phyloP scores from a whole-genome alignment of 2,888 invertebrate genomes.

The Dryococelus australis region DNA sequence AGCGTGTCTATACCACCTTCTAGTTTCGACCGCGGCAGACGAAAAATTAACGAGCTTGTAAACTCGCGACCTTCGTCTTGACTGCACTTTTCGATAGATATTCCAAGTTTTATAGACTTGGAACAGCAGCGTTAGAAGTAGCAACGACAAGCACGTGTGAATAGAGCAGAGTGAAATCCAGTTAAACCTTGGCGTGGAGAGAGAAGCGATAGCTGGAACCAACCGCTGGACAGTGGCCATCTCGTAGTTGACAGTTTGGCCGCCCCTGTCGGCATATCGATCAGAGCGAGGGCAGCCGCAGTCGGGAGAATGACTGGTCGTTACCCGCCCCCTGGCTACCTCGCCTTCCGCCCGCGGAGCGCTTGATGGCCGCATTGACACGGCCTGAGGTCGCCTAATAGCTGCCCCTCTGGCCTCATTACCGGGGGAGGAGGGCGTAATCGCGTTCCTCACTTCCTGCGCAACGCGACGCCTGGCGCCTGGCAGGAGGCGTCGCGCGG shows the following conservation, averaged over 20 bases:
- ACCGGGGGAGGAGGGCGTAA: neutral
- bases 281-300: neutral
- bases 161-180: too few species aligned
- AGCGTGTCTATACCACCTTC: too few species aligned
- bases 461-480: neutral
- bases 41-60: too few species aligned
- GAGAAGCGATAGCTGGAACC: too few species aligned
- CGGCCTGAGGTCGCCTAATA: neutral
- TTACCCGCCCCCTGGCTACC: neutral
- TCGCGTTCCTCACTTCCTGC: neutral
- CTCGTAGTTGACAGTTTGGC: neutral
- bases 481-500: neutral
- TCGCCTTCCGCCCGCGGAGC: neutral
- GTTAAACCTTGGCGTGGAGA: too few species aligned
- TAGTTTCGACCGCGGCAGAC: too few species aligned
- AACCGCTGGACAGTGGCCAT: neutral
- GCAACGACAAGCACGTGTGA: too few species aligned
- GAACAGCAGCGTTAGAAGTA: too few species aligned
- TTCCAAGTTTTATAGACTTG: too few species aligned
- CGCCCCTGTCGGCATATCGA: neutral
- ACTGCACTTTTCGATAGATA: too few species aligned
- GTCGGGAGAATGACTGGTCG: slow-evolving; percentile 8
- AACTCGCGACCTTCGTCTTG: too few species aligned
- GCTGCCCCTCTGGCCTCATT: neutral
- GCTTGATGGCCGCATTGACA: neutral